Evolutionary conservation across 2,888 invertebrate species (phyloP).

Genomic region (Harpagoxenus sublaevis): DNA sequence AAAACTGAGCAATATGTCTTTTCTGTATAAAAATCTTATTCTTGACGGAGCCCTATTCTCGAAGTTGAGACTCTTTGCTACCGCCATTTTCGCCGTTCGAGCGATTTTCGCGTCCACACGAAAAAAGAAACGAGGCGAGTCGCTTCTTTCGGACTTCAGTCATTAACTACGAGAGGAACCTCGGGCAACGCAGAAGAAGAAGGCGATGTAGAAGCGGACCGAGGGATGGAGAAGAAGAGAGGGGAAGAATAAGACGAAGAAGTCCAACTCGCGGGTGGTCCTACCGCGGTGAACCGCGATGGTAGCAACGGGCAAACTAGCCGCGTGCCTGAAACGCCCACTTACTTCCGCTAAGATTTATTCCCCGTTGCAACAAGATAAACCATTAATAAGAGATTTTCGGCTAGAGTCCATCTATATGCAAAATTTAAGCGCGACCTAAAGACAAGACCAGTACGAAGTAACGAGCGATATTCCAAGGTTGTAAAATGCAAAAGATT

Average conservation of each 20-base stretch:
- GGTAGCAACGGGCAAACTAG: slow-evolving; percentile 65
- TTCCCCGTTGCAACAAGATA: slow-evolving; percentile 47
- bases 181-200: slow-evolving; percentile 48
- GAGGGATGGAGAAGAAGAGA: slow-evolving; percentile 49
- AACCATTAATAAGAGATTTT: slow-evolving; percentile 52
- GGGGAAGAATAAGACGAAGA: slow-evolving; percentile 38
- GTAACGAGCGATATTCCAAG: background rate
- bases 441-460: slow-evolving; percentile 9
- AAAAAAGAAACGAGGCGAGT: slow-evolving; percentile 56
- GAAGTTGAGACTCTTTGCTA: background rate
- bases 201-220: slow-evolving; percentile 47
- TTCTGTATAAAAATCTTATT: background rate
- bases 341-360: slow-evolving; percentile 56
- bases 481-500: background rate
- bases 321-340: slow-evolving; percentile 57
- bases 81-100: slow-evolving; percentile 28
- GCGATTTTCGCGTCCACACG: slow-evolving; percentile 38
- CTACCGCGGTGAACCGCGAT: slow-evolving; percentile 54
- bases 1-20: background rate
- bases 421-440: slow-evolving; percentile 35
- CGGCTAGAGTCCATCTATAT: slow-evolving; percentile 46
- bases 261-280: slow-evolving; percentile 71
- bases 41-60: background rate
- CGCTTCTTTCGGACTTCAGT: slow-evolving; percentile 60
- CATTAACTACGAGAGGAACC: slow-evolving; percentile 64